Base-by-base conservation (phyloP, 2,113 vertebrate genomes). In the Leptodactylus fuscus region DNA sequence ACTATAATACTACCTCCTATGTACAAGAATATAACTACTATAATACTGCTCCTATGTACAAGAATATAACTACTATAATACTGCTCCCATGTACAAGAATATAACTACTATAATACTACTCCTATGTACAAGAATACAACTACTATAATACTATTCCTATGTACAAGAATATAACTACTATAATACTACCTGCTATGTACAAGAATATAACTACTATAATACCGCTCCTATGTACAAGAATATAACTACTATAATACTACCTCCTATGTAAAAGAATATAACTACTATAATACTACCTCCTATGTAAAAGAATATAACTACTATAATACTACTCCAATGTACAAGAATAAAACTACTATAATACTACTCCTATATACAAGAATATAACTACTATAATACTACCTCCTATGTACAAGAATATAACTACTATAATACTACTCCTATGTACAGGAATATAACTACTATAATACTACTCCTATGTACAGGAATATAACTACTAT, bases 311-410 rank as follows among this genome's bases (percentile, higher is more conserved):
- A 48, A 48, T 55, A 24, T 55, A 55, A n/a, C 53, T 55, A 24
- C 22, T 55, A 55, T 24, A 55, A 55, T 55, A n/a, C 53, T 55
- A 22, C 53, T 10, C 53, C 51, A 10, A 48, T 48, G 46, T 48
- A 48, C 46, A 48, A 48, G n/a, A n/a, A n/a, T n/a, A n/a, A n/a
- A n/a, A n/a, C n/a, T n/a, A n/a, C n/a, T n/a, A n/a, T n/a, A n/a
- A 44, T 44, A 44, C 41, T 44, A 9, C 41, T 9, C 53, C 20
- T 55, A n/a, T 55, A 7, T 55, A 55, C 53, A 55, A 55, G 53
- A 55, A 55, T 55, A 55, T 55, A 55, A 55, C 20, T 55, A 55
- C 53, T 55, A 55, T 55, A 55, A n/a, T 55, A 55, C 53, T 55
- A 22, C 53, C n/a, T 2, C 53, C 53, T 55, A 55, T 55, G 20